Evolutionary conservation across 2,113 vertebrate species (phyloP), one percentile per base, ranked within the genome.

Genomic region (Aldabrachelys gigantea): DNA sequence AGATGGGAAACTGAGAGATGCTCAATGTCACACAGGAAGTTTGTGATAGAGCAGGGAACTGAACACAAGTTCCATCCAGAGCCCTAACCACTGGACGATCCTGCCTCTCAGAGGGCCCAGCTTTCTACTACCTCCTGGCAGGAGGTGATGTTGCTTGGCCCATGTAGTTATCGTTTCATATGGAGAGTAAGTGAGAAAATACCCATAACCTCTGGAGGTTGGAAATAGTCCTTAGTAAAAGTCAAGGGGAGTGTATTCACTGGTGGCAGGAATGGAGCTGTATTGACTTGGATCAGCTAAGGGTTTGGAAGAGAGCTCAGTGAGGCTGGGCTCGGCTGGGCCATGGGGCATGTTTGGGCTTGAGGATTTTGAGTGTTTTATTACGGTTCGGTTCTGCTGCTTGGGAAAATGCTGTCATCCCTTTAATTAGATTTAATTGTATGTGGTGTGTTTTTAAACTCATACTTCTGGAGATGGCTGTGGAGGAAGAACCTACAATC

Each of bases 151-250:
- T 59, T 59, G 80, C 94, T 82, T 86, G 83, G 94, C 92, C 91
- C 79, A 96, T 89, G 80, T 25, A 93, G 47, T 62, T 47, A 41
- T 93, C 96, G 94, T 96, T 25, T 90, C 89, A 52, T 14, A 84
- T 85, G 91, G 50, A 94, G 89, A 94, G 94, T 90, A 92, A 88
- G 94, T 76, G 91, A 95, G 91, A 95, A 89, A 96, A 96, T 94
- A 96, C 93, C 94, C 95, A 92, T 92, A 94, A 85, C 93, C 92
- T 95, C 50, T 83, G 0, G 3, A 85, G 95, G 93, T 41, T 94
- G 96, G 96, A 96, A 84, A 90, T 92, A 92, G 95, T 96, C 94
- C 95, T 95, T 88, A 94, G 95, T 90, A 93, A 87, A 93, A 94
- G 95, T 83, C 93, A 96, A 92, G 41, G 75, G 3, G n/a, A 10